phyloP scores from a whole-genome alignment of 2,113 vertebrate species.

The Hydrochoerus hydrochaeris region DNA sequence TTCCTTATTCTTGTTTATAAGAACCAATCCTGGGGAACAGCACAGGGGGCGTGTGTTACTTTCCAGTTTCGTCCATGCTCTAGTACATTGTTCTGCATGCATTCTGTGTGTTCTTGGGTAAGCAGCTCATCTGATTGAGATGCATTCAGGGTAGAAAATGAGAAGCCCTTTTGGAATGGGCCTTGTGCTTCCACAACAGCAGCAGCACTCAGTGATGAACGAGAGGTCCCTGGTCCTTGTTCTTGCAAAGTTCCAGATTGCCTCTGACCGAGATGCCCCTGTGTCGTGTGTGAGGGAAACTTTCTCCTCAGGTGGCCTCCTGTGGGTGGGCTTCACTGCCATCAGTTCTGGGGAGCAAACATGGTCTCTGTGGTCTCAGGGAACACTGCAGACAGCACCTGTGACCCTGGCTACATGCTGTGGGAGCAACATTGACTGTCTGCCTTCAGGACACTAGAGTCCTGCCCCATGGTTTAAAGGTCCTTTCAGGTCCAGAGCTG shows the following conservation, averaged over 20 bases:
- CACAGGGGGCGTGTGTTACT: neutral
- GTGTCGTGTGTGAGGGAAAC: constrained; percentile 36
- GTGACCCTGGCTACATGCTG: constrained; percentile 71
- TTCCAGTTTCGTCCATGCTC: neutral
- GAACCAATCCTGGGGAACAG: neutral
- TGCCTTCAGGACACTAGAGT: constrained; percentile 75
- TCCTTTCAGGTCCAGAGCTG: constrained; percentile 45
- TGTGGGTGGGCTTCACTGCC: constrained; percentile 53
- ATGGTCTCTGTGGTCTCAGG: constrained; percentile 51
- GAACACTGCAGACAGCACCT: constrained; percentile 70
- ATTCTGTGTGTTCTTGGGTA: neutral
- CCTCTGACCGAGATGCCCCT: neutral
- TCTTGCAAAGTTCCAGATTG: neutral
- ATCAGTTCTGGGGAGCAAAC: constrained; percentile 47
- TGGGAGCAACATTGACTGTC: constrained; percentile 67
- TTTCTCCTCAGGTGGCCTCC: constrained; percentile 74
- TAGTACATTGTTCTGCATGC: neutral
- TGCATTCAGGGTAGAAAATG: neutral
- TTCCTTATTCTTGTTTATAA: neutral
- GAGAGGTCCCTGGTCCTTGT: neutral
- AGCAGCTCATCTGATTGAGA: neutral
- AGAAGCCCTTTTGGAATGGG: neutral
- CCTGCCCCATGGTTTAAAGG: constrained; percentile 66
- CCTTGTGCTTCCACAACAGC: neutral
- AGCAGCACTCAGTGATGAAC: neutral